Percentiles rank a stretch among this genome's conserved stretches.
Conservation (phyloP, 1,140 invertebrate genomes). For the Oryzaephilus surinamensis region DNA sequence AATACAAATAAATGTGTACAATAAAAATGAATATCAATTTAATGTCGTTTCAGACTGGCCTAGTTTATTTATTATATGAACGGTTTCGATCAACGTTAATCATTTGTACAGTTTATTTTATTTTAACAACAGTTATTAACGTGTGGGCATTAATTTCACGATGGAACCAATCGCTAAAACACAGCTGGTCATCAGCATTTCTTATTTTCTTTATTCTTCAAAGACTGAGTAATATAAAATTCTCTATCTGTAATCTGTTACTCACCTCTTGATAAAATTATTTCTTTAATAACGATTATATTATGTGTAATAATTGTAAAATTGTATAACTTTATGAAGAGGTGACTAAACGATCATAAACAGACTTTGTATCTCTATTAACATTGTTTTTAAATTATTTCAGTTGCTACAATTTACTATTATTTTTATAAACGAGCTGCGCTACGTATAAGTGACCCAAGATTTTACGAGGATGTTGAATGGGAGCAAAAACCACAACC, state of each 20-base stretch:
- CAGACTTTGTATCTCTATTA: too few species aligned
- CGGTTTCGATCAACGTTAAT: constrained; percentile 48
- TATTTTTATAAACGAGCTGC: constrained; percentile 62
- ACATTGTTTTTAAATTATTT: too few species aligned
- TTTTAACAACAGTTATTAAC: constrained; percentile 45
- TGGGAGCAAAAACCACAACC: too few species aligned
- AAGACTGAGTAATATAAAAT: constrained; percentile 44
- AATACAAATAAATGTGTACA: too few species aligned
- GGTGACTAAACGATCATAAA: too few species aligned
- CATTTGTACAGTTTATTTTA: constrained; percentile 45
- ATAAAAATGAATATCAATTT: constrained; percentile 11
- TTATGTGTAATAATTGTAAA: too few species aligned
- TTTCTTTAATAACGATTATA: too few species aligned
- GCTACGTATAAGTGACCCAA: constrained; percentile 56
- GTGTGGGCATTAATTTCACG: constrained; percentile 45
- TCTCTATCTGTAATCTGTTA: too few species aligned
- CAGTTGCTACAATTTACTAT: constrained; percentile 65
- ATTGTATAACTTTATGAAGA: too few species aligned
- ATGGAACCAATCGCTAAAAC: constrained; percentile 40
- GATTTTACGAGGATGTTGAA: constrained; percentile 58
- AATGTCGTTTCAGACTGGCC: constrained; percentile 44
- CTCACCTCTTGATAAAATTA: too few species aligned
- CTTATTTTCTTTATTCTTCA: constrained; percentile 48
- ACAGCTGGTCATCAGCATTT: constrained; percentile 45
- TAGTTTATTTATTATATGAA: constrained; percentile 53